These are phyloP conservation scores for Acridotheres tristis DNA, from an alignment of 2,797 vertebrate species.

Conservation along the genomic window DNA sequence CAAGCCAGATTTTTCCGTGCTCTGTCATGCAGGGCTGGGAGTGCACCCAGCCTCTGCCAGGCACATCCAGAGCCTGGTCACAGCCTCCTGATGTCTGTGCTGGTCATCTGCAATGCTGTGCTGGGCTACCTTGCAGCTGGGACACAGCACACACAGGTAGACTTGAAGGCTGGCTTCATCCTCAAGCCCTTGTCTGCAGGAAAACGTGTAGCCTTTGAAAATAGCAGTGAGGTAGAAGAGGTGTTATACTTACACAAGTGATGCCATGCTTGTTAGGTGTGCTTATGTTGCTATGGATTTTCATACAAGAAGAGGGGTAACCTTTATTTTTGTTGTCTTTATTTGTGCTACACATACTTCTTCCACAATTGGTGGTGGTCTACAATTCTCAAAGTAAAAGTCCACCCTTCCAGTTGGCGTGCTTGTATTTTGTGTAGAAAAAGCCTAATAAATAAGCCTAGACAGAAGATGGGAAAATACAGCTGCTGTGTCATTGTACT, in stretches of 20 bases:
- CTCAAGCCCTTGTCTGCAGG: neutral
- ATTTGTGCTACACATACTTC: accelerated
- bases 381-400: neutral
- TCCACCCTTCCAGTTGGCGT: neutral
- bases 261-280: neutral
- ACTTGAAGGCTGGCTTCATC: neutral
- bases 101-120: neutral
- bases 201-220: neutral
- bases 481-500: neutral
- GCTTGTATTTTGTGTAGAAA: neutral
- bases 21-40: neutral
- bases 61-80: neutral
- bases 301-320: neutral
- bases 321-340: neutral
- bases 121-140: neutral
- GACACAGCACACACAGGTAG: neutral
- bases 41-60: neutral
- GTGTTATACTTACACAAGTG: accelerated
- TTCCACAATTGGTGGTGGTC: neutral
- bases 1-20: neutral
- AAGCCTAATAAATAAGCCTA: neutral
- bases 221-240: neutral
- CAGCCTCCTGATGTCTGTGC: neutral
- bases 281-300: neutral
- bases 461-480: neutral